These are phyloP conservation scores for Catamblyrhynchus diadema DNA, from an alignment of 2,797 vertebrate species.

Conservation along the genomic window DNA sequence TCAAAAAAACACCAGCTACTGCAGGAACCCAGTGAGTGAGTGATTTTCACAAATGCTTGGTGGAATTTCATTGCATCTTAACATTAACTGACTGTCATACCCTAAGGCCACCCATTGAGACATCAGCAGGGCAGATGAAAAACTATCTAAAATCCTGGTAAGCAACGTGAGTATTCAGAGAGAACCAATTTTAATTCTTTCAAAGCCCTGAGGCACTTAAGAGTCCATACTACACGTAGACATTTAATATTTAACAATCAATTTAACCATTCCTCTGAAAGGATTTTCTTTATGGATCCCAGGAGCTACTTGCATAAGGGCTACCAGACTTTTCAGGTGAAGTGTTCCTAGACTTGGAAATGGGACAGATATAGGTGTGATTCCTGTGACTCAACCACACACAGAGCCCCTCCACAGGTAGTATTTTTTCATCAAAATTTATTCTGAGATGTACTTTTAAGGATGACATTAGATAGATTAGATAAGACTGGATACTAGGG, in stretches of 20 bases:
- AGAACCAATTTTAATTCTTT: conserved; percentile 19
- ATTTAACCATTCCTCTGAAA: neutral
- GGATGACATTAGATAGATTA: neutral
- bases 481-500: neutral
- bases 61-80: neutral
- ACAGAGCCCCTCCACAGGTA: neutral
- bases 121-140: neutral
- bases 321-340: neutral
- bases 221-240: neutral
- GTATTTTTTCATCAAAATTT: neutral
- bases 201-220: neutral
- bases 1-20: neutral
- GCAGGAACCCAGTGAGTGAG: neutral
- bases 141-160: neutral
- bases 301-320: neutral
- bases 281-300: neutral
- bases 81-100: neutral
- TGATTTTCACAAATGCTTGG: neutral
- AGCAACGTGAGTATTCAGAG: neutral
- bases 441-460: neutral
- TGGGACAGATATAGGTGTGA: neutral
- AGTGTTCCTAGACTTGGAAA: neutral
- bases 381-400: neutral
- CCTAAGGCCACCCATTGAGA: neutral
- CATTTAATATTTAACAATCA: conserved; percentile 16